Percentiles rank a stretch among this genome's conserved stretches.
phyloP scores from a whole-genome alignment of 2,888 invertebrate species.

The Congeria kusceri region DNA sequence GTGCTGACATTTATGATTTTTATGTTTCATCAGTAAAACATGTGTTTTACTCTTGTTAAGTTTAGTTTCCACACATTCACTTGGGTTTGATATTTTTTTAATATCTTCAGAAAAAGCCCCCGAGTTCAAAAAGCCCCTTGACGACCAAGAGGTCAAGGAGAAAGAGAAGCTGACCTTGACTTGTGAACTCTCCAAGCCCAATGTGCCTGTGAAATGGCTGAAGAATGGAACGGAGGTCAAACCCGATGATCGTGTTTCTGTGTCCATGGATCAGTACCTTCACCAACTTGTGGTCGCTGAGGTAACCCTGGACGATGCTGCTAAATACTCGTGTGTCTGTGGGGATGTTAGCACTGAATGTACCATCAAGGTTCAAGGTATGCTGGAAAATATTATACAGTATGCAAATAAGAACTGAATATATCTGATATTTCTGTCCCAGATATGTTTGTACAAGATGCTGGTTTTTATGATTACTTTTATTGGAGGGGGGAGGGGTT shows the following conservation, averaged over 20 bases:
- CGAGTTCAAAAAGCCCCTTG: slow-evolving; percentile 72
- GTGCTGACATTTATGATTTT: too few relatives aligned
- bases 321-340: slow-evolving; percentile 79
- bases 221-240: slow-evolving; percentile 91
- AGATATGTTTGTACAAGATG: too few relatives aligned
- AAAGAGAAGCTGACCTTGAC: slow-evolving; percentile 86
- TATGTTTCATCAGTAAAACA: too few relatives aligned
- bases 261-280: slow-evolving; percentile 90
- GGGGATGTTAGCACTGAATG: slow-evolving; percentile 79
- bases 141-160: slow-evolving; percentile 70
- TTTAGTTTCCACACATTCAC: too few relatives aligned
- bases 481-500: too few relatives aligned
- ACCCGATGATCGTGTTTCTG: slow-evolving; percentile 92
- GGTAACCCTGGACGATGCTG: slow-evolving; percentile 78
- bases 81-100: slow-evolving; percentile 1
- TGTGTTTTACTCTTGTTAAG: too few relatives aligned
- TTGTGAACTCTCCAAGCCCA: slow-evolving; percentile 84
- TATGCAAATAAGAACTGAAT: too few relatives aligned
- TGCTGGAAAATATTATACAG: too few relatives aligned
- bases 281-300: slow-evolving; percentile 79
- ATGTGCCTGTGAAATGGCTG: slow-evolving; percentile 91
- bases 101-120: slow-evolving; percentile 21
- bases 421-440: too few relatives aligned
- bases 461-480: too few relatives aligned
- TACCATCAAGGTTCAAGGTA: slow-evolving; percentile 81